These are phyloP conservation scores for Gari tellinella DNA, from an alignment of 2,888 invertebrate genomes.

Conservation along the genomic window DNA sequence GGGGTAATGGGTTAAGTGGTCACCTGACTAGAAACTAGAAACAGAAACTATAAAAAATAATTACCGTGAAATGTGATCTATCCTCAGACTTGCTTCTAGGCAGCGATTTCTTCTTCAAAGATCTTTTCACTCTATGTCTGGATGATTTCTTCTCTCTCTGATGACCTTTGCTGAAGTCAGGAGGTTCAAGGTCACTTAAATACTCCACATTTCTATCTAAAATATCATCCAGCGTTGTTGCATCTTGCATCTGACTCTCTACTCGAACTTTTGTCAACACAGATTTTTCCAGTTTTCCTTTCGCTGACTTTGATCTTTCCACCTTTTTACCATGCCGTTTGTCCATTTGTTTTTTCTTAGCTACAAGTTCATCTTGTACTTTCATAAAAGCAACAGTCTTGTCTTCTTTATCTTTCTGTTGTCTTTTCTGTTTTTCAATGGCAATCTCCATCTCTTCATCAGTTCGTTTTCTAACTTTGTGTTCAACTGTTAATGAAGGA, in stretches of 20 bases:
- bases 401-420: neutral
- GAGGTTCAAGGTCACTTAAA: constrained; percentile 48
- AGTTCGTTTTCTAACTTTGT: too few species aligned
- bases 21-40: neutral
- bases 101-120: constrained; percentile 46
- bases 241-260: constrained; percentile 44
- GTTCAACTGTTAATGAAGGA: too few species aligned
- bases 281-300: constrained; percentile 25
- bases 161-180: constrained; percentile 22
- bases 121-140: constrained; percentile 52
- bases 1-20: too few species aligned
- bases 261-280: constrained; percentile 27
- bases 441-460: too few species aligned
- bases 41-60: neutral
- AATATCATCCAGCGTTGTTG: constrained; percentile 59
- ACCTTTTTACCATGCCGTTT: constrained; percentile 13
- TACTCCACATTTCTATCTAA: constrained; percentile 56
- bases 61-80: constrained; percentile 49
- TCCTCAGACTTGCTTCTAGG: constrained; percentile 56
- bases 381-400: neutral
- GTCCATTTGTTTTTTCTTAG: constrained; percentile 3
- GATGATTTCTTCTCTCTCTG: constrained; percentile 30
- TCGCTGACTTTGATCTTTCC: constrained; percentile 20
- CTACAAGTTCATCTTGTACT: neutral
- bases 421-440: too few species aligned